These are phyloP conservation scores for Thereva nobilitata DNA, from an alignment of 2,888 invertebrate genomes.

Conservation along the genomic window DNA sequence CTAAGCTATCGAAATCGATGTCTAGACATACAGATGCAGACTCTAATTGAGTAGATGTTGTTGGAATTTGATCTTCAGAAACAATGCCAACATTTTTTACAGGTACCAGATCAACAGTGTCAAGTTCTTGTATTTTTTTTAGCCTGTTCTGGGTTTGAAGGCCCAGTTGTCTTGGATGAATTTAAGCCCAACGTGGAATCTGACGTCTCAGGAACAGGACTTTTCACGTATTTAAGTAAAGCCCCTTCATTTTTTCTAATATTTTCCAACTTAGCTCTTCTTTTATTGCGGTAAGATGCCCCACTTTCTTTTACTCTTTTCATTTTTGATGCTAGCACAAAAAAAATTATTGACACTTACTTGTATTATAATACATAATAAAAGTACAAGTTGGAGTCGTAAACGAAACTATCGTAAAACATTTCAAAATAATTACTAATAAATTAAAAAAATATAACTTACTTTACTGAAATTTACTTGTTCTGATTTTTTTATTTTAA, in stretches of 20 bases:
- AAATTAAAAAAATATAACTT: slow-evolving; percentile 1
- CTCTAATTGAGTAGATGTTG: slow-evolving; percentile 5
- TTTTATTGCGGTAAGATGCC: too few species aligned
- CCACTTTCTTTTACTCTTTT: too few species aligned
- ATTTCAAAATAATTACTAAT: background rate
- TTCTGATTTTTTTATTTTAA: slow-evolving; percentile 1
- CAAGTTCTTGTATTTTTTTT: slow-evolving; percentile 12
- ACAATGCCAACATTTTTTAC: background rate
- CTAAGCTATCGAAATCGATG: slow-evolving; percentile 7
- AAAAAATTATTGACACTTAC: slow-evolving; percentile 1
- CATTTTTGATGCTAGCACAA: background rate
- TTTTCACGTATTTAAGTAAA: slow-evolving; percentile 7
- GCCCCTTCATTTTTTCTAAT: background rate
- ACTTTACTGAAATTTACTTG: slow-evolving; percentile 1
- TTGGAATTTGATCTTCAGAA: slow-evolving; percentile 11
- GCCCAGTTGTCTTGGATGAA: slow-evolving; percentile 2
- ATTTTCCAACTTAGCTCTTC: slow-evolving; percentile 1
- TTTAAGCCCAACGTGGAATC: slow-evolving; percentile 11
- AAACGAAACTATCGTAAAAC: background rate
- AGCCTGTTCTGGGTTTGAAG: slow-evolving; percentile 11
- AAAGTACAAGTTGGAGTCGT: slow-evolving; percentile 1
- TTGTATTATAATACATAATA: background rate
- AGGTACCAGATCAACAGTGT: slow-evolving; percentile 6
- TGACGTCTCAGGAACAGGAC: slow-evolving; percentile 10
- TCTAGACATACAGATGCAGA: slow-evolving; percentile 2